Evolutionary conservation across 2,797 vertebrate genomes (phyloP), one percentile per base, ranked within the genome.

Genomic region (Tangara arthus): DNA sequence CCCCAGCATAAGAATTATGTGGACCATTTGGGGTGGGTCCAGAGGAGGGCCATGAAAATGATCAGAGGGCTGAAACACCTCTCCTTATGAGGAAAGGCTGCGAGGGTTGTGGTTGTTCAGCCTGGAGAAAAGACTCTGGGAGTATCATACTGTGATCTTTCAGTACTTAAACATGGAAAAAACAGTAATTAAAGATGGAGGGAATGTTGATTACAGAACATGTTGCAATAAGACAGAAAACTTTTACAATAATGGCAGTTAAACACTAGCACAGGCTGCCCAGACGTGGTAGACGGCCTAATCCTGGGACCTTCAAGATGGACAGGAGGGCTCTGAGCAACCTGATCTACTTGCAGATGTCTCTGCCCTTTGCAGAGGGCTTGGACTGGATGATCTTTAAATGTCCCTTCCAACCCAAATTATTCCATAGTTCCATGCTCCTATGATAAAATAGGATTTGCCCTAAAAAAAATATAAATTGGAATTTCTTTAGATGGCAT

Each of bases 1-100:
- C 13, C 30, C 19, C n/a, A 59, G 8, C 1, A 11, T 3, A 46
- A 4, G 13, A 80, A 56, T 20, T 9, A 32, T 4, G 5, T 16
- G 12, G 9, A 61, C 3, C 13, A 60, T 13, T 1, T 75, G 14
- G n/a, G n/a, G n/a, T n/a, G n/a, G 6, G 19, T 53, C 4, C 32
- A 63, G 28, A 77, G 34, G 2, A 82, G 22, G 6, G 28, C 6
- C 39, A 57, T 0, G 0, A 35, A 82, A 39, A 52, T 4, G 1
- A 57, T 57, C 28, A 47, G 34, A 42, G 8, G 24, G 4, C 0
- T 86, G 70, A 34, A 89, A 3, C 24, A 37, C 6, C 19, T 28
- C 44, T 57, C 20, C 49, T 60, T 34, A 1, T 9, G 19, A 59
- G 2, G 24, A 59, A 12, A 68, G 22, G 24, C 7, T 68, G 49